These are phyloP conservation scores for Heliconius ethilla DNA, from an alignment of 2,888 invertebrate species.

Conservation along the genomic window DNA sequence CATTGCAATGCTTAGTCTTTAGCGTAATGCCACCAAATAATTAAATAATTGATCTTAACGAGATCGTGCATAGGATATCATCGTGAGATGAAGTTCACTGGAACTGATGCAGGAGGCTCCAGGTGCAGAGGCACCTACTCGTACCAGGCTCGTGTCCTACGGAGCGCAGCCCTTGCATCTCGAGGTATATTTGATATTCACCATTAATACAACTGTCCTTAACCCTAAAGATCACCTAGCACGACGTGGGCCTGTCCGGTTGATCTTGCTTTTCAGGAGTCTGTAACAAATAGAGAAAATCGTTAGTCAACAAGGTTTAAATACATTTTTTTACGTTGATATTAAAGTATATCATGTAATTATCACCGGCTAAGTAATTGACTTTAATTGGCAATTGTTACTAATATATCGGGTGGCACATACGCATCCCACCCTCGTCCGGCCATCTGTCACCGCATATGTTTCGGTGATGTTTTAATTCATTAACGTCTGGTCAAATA, in stretches of 20 bases:
- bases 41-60: conserved; percentile 80
- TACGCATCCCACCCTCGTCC: conserved; percentile 70
- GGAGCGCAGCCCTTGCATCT: conserved; percentile 52
- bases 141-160: conserved; percentile 46
- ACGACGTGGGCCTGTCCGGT: conserved; percentile 81
- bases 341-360: conserved; percentile 6
- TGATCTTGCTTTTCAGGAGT: conserved; percentile 84
- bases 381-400: conserved; percentile 64
- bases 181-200: conserved; percentile 71
- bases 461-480: conserved; percentile 78
- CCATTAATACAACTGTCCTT: conserved; percentile 70
- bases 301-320: conserved; percentile 49
- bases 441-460: conserved; percentile 80
- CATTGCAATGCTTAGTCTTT: conserved; percentile 78
- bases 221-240: conserved; percentile 67
- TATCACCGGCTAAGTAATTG: conserved; percentile 35
- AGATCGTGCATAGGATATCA: conserved; percentile 80
- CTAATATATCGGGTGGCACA: conserved; percentile 68
- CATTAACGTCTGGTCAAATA: conserved; percentile 72
- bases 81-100: conserved; percentile 74
- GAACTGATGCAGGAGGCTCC: conserved; percentile 62
- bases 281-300: conserved; percentile 80
- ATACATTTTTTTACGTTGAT: too few relatives aligned
- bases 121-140: conserved; percentile 46
- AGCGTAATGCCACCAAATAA: conserved; percentile 78